These are phyloP conservation scores for Tiphia femorata DNA, from an alignment of 2,888 invertebrate genomes.

Conservation along the genomic window DNA sequence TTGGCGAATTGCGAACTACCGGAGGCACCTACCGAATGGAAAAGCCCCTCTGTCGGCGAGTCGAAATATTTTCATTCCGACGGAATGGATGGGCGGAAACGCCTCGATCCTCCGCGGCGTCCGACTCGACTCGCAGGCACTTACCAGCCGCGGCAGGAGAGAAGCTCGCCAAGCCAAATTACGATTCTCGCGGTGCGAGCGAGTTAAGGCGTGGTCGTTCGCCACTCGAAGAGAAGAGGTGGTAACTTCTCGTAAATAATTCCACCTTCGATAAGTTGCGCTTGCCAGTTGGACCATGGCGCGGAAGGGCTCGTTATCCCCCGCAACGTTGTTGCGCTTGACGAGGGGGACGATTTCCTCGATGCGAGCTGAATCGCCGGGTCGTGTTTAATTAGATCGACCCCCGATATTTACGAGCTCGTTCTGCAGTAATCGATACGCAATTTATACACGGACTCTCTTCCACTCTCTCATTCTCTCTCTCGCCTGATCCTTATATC, in stretches of 20 bases:
- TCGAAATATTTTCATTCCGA: conserved; percentile 55
- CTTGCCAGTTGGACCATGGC: background rate
- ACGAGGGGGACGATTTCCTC: no score
- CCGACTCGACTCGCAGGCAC: background rate
- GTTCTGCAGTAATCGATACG: no score
- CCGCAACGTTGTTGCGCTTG: background rate
- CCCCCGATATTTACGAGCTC: no score
- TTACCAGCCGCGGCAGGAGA: background rate
- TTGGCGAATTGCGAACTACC: conserved; percentile 45
- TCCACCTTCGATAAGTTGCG: background rate
- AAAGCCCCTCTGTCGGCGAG: conserved; percentile 50
- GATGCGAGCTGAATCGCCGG: no score
- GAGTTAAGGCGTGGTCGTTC: conserved; percentile 17
- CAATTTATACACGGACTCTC: no score
- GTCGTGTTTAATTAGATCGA: no score
- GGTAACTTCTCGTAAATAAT: background rate
- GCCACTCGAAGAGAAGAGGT: background rate
- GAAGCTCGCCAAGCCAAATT: conserved; percentile 19
- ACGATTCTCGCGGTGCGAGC: conserved; percentile 25
- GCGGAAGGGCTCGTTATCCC: background rate
- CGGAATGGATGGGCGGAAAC: conserved; percentile 36
- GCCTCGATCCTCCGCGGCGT: conserved; percentile 40
- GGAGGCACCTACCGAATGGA: conserved; percentile 34
- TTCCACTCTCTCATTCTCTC: no score
- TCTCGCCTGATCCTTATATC: no score